phyloP scores from a whole-genome alignment of 2,113 vertebrate genomes.

The Galbula dea region DNA sequence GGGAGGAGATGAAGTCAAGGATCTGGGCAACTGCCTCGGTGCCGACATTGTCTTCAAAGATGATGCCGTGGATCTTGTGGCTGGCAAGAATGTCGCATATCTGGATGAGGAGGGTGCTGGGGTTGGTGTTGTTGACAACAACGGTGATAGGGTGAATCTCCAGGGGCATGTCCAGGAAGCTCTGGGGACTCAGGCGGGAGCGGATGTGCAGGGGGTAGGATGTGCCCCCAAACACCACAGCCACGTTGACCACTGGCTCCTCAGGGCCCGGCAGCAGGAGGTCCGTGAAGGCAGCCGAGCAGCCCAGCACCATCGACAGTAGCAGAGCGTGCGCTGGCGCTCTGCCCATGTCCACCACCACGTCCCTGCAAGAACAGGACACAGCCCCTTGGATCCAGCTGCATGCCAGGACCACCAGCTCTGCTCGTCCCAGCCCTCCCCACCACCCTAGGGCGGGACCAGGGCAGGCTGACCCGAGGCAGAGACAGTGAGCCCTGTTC shows the following conservation, averaged over 20 bases:
- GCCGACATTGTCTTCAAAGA: slow-evolving; percentile 93
- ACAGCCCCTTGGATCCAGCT: not conserved
- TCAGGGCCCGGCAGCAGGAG: slow-evolving; percentile 53
- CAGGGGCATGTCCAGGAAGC: slow-evolving; percentile 90
- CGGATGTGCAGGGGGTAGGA: slow-evolving; percentile 83
- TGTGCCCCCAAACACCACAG: slow-evolving; percentile 89
- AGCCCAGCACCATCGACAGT: slow-evolving; percentile 80
- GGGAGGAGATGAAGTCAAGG: slow-evolving; percentile 94
- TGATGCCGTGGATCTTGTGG: slow-evolving; percentile 86
- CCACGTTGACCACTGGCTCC: slow-evolving; percentile 74
- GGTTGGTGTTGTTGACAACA: slow-evolving; percentile 92
- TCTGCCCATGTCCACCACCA: slow-evolving; percentile 89
- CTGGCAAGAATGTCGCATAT: slow-evolving; percentile 86
- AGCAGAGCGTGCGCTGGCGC: slow-evolving; percentile 78
- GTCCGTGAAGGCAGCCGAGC: slow-evolving; percentile 72
- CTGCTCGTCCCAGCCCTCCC: rapidly evolving
- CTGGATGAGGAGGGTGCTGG: slow-evolving; percentile 89
- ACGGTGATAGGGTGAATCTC: slow-evolving; percentile 91
- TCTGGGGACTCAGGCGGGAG: slow-evolving; percentile 86
- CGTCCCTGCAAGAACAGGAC: slow-evolving; percentile 73
- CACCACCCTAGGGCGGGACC: not conserved
- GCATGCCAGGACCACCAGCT: not conserved
- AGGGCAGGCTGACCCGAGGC: rapidly evolving
- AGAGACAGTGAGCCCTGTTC: not conserved
- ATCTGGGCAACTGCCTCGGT: slow-evolving; percentile 92